phyloP scores from a whole-genome alignment of 2,888 invertebrate genomes.

The Subacronicta megacephala region DNA sequence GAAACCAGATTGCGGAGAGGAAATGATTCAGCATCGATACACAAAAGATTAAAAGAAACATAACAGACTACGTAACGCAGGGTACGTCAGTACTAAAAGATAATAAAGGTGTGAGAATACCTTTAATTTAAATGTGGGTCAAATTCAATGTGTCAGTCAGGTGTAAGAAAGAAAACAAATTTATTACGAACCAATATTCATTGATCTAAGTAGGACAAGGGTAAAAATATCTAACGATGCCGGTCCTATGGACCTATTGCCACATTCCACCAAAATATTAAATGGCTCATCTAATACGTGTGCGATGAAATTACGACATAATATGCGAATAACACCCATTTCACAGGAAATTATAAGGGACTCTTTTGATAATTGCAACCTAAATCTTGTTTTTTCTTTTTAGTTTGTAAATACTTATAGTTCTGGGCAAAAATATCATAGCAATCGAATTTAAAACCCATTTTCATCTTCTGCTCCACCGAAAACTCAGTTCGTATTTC shows the following conservation, averaged over 20 bases:
- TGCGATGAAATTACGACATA: neutral
- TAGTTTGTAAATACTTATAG: too few relatives aligned
- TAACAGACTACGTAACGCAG: constrained; percentile 22
- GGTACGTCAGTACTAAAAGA: constrained; percentile 36
- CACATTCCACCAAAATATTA: neutral
- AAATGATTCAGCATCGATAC: constrained; percentile 32
- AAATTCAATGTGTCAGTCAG: constrained; percentile 13
- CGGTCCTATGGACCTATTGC: neutral
- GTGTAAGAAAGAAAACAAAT: constrained; percentile 23
- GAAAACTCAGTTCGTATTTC: constrained; percentile 24
- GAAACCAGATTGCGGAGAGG: constrained; percentile 34
- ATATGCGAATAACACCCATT: constrained; percentile 22
- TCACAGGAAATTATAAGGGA: constrained; percentile 14
- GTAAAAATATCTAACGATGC: neutral
- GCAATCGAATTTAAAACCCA: neutral
- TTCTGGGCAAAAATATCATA: neutral
- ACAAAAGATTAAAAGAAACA: constrained; percentile 48
- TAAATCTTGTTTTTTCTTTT: constrained; percentile 14
- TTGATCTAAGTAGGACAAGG: constrained; percentile 27
- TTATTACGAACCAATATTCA: constrained; percentile 14
- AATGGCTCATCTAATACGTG: neutral
- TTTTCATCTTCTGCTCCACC: constrained; percentile 9
- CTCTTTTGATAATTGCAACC: too few relatives aligned
- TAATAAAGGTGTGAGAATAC: constrained; percentile 34
- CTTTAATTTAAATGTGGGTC: constrained; percentile 46